Conservation (phyloP, 2,113 vertebrate species). For the Capra hircus region DNA sequence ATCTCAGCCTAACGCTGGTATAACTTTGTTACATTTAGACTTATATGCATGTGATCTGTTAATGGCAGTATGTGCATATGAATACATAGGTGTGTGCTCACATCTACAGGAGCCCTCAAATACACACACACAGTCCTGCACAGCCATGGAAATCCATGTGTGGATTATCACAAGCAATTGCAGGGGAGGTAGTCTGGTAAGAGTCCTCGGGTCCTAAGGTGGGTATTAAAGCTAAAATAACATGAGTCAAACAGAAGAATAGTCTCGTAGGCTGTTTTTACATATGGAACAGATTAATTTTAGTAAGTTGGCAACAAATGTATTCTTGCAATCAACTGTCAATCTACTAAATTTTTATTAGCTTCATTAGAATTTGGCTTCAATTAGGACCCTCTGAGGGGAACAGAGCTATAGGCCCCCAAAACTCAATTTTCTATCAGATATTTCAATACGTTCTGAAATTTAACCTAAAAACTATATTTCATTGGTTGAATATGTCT, state of each 20-base stretch:
- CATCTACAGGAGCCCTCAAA: background rate
- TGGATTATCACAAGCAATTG: background rate
- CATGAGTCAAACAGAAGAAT: background rate
- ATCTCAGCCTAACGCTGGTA: background rate
- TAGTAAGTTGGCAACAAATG: slow-evolving; percentile 11
- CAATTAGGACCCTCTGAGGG: background rate
- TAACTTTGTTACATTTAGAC: background rate
- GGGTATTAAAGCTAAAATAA: background rate
- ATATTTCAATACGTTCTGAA: slow-evolving; percentile 41
- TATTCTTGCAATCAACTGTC: slow-evolving; percentile 26
- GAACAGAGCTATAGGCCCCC: background rate
- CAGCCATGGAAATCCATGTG: background rate
- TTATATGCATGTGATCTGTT: background rate
- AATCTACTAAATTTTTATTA: slow-evolving; percentile 39
- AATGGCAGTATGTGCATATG: background rate
- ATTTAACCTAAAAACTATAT: background rate
- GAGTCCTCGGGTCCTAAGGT: background rate
- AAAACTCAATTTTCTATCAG: slow-evolving; percentile 36
- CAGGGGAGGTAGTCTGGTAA: background rate
- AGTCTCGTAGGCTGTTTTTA: background rate
- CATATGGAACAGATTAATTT: slow-evolving; percentile 39
- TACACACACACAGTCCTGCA: background rate
- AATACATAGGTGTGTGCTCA: background rate
- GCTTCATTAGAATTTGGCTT: slow-evolving; percentile 50
- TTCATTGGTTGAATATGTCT: background rate